These are phyloP conservation scores for Solenopsis fugax DNA, from an alignment of 1,140 invertebrate genomes.

Conservation along the genomic window DNA sequence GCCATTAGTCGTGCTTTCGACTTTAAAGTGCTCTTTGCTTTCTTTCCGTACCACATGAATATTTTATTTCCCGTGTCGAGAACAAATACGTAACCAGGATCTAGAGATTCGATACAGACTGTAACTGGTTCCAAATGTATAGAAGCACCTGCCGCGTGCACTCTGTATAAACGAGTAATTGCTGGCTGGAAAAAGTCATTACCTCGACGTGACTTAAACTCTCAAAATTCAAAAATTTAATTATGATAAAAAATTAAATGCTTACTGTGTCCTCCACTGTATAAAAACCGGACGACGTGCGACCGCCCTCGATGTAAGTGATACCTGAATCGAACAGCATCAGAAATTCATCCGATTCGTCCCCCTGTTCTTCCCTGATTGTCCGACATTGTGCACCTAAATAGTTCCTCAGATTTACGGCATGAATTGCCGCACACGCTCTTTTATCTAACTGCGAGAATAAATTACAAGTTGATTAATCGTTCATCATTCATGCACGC, in stretches of 20 bases:
- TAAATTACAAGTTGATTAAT: constrained; percentile 40
- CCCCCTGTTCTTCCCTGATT: constrained; percentile 98
- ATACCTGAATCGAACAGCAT: constrained; percentile 96
- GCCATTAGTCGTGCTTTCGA: constrained; percentile 98
- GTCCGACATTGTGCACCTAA: constrained; percentile 98
- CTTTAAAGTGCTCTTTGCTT: constrained; percentile 97
- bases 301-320: constrained; percentile 98
- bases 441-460: constrained; percentile 96
- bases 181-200: constrained; percentile 89
- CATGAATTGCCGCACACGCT: constrained; percentile 99
- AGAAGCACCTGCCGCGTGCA: constrained; percentile 94
- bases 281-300: constrained; percentile 98
- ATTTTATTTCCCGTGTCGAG: constrained; percentile 95
- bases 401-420: constrained; percentile 98
- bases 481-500: no score
- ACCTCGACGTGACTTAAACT: background rate
- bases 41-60: constrained; percentile 97
- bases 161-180: constrained; percentile 94
- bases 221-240: background rate
- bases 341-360: constrained; percentile 98
- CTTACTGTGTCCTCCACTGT: constrained; percentile 96
- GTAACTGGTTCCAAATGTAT: constrained; percentile 97
- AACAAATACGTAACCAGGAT: constrained; percentile 97
- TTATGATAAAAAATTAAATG: constrained; percentile 41
- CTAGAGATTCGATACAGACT: constrained; percentile 90